A percentile compares a stretch with the other conserved stretches of the same genome.
These are phyloP conservation scores for Phrixothrix hirtus DNA, from an alignment of 2,888 invertebrate genomes.

Conservation along the genomic window DNA sequence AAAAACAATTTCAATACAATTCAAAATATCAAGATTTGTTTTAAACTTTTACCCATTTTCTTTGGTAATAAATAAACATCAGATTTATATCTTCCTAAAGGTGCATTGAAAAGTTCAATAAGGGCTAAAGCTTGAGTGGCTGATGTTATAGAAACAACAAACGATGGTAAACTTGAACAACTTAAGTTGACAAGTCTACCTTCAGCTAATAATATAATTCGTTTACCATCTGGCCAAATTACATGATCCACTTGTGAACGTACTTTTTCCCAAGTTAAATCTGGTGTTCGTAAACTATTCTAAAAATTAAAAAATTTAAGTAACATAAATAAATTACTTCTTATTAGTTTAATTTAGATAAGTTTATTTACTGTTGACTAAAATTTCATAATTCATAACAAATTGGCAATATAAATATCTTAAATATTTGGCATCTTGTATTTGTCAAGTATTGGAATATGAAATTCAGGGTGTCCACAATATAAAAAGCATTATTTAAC, in stretches of 20 bases:
- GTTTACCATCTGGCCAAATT: slow-evolving; percentile 96
- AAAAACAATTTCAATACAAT: slow-evolving; percentile 44
- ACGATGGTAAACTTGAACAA: slow-evolving; percentile 95
- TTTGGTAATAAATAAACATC: slow-evolving; percentile 97
- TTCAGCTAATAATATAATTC: slow-evolving; percentile 91
- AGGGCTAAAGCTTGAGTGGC: slow-evolving; percentile 96
- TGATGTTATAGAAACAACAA: slow-evolving; percentile 97
- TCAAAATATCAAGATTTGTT: background rate
- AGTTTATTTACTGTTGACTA: too few species aligned
- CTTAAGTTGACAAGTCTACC: slow-evolving; percentile 95
- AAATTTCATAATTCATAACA: too few species aligned
- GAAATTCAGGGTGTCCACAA: too few species aligned
- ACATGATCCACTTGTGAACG: slow-evolving; percentile 98
- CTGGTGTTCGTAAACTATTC: slow-evolving; percentile 90
- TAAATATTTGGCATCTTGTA: too few species aligned
- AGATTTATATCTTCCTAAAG: slow-evolving; percentile 90
- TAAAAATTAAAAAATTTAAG: too few species aligned
- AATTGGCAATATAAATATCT: too few species aligned
- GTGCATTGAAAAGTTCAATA: slow-evolving; percentile 96
- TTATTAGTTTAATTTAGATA: too few species aligned
- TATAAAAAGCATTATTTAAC: too few species aligned
- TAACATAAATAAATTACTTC: too few species aligned
- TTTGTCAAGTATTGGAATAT: too few species aligned
- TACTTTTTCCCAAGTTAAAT: slow-evolving; percentile 96
- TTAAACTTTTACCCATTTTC: slow-evolving; percentile 80